These are phyloP conservation scores for Sapayoa aenigma DNA, from an alignment of 2,113 vertebrate species.

Conservation along the genomic window DNA sequence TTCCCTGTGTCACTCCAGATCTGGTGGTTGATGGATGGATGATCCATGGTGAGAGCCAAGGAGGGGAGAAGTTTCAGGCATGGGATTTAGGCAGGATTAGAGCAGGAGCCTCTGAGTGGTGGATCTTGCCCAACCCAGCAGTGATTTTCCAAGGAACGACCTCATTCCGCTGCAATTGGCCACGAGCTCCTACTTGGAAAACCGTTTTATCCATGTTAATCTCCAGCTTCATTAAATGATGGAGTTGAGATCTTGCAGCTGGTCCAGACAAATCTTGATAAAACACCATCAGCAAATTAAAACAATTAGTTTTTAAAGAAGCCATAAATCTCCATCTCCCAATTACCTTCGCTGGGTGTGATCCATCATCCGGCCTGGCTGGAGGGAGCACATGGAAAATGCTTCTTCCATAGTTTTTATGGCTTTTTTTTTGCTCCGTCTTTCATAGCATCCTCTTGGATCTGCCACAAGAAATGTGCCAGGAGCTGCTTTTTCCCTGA, in stretches of 20 bases:
- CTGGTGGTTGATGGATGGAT: not conserved
- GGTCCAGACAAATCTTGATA: conserved; percentile 41
- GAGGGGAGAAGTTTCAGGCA: not conserved
- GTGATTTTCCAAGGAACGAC: not conserved
- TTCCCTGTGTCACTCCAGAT: not conserved
- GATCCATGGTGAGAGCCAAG: not conserved
- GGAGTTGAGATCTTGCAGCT: conserved; percentile 2
- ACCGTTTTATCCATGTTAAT: not conserved
- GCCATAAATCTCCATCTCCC: conserved; percentile 23
- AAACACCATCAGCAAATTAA: conserved; percentile 44
- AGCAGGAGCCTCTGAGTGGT: not conserved
- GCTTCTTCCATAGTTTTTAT: not conserved
- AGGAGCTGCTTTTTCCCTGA: not conserved
- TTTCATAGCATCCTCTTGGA: not conserved
- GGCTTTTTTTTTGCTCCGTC: not conserved
- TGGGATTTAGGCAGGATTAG: not conserved
- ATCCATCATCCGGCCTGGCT: not conserved
- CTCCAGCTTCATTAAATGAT: conserved; percentile 1
- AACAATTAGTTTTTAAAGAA: conserved; percentile 45
- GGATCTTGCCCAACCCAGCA: not conserved
- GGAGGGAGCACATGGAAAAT: not conserved
- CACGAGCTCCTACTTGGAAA: not conserved
- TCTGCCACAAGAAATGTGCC: fast-evolving
- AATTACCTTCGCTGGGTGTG: not conserved
- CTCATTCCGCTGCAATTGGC: fast-evolving